Evolutionary conservation across 2,113 vertebrate species (phyloP), one percentile per base, ranked within the genome.

Genomic region (Cavia porcellus): DNA sequence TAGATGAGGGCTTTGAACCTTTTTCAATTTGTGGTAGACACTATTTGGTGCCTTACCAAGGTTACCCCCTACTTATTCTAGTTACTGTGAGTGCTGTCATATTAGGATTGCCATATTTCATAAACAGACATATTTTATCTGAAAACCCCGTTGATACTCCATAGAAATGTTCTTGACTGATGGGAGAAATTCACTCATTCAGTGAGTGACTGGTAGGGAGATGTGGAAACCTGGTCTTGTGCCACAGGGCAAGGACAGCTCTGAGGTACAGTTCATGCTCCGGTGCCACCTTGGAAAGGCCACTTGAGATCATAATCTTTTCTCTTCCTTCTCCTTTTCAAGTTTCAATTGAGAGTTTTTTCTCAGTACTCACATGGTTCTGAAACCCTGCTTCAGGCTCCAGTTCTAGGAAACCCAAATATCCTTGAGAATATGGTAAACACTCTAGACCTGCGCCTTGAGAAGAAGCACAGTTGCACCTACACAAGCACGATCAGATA

Each of bases 61-160:
- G 47, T 91, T 10, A 12, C 14, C 17, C 19, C 13, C 95, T 35
- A 30, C 57, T 19, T 22, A 35, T 15, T 47, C 30, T 57, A 50
- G 81, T 20, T n/a, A 30, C 68, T 35, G 14, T 55, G 89, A 57
- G 30, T 52, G 45, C 38, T 55, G 62, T 30, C 38, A 77, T 32
- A n/a, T 83, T 70, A 77, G 80, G 59, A 84, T 22, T 80, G 55
- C 68, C 28, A 4, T 64, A 52, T 62, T 88, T 64, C 85, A 52
- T 52, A 91, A 87, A 90, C 62, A 70, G 57, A 94, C 94, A 50
- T 57, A 19, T 86, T 66, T 92, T 80, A 47, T 74, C 79, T 94
- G 93, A 92, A 35, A 90, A 55, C 35, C 7, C 8, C 50, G n/a
- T 6, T 20, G 75, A 28, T 74, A 74, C 47, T 80, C 74, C 42